Conservation (phyloP, 2,797 vertebrate species). For the Tympanoctomys barrerae region DNA sequence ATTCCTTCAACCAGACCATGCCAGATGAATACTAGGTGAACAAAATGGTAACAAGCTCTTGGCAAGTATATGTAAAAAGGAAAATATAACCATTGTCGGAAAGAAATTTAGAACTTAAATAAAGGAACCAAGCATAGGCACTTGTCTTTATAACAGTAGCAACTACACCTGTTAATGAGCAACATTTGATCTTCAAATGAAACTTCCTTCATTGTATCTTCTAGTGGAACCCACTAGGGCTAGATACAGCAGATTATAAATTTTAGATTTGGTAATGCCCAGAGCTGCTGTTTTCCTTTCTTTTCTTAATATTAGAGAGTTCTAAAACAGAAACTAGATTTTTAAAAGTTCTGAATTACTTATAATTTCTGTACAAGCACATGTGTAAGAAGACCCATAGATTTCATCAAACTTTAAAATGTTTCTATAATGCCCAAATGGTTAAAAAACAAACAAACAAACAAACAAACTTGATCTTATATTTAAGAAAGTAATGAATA, state of each 20-base stretch:
- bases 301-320: not conserved
- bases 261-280: not conserved
- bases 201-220: not conserved
- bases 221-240: not conserved
- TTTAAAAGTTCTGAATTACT: not conserved
- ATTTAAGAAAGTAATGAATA: conserved; percentile 25
- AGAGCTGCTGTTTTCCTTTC: not conserved
- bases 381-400: not conserved
- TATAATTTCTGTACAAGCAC: not conserved
- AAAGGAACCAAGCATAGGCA: not conserved
- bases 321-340: not conserved
- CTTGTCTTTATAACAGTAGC: not conserved
- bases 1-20: not conserved
- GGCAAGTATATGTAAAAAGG: not conserved
- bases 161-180: not conserved
- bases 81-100: not conserved
- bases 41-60: not conserved
- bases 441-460: not conserved
- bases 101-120: conserved; percentile 9
- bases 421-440: not conserved
- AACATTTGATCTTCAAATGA: conserved; percentile 27
- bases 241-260: not conserved
- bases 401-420: conserved; percentile 58
- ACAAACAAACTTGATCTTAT: not conserved
- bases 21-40: not conserved